Conservation (phyloP, 2,113 vertebrate genomes). For the Lamprotornis superbus region DNA sequence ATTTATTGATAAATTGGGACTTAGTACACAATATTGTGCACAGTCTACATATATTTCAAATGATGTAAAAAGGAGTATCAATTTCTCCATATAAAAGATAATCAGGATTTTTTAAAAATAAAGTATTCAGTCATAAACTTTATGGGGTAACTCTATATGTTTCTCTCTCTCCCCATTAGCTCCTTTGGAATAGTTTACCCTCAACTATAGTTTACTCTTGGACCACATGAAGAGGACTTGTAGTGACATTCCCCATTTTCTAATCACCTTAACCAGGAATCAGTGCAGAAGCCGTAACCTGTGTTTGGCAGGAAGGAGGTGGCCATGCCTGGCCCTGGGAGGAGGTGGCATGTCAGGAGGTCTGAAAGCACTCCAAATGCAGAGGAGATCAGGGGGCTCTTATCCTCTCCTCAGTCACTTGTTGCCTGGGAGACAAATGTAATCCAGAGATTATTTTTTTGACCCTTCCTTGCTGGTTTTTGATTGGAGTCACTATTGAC, state of each 20-base stretch:
- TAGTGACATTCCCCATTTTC: not conserved
- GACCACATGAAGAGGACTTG: not conserved
- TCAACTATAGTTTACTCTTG: not conserved
- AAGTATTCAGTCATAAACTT: not conserved
- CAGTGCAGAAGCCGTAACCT: not conserved
- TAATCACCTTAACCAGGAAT: not conserved
- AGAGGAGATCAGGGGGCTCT: not conserved
- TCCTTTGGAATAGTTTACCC: not conserved
- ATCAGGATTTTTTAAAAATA: not conserved
- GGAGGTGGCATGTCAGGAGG: not conserved
- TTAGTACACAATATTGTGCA: not conserved
- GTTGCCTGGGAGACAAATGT: slow-evolving; percentile 59
- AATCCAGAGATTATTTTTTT: not conserved
- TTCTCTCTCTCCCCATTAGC: not conserved
- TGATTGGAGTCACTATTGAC: slow-evolving; percentile 18
- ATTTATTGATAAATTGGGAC: not conserved
- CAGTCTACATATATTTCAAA: not conserved
- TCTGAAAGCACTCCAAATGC: not conserved
- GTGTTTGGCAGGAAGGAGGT: not conserved
- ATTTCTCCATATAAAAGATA: not conserved
- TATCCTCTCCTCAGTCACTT: not conserved
- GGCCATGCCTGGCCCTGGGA: not conserved
- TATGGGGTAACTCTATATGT: accelerated
- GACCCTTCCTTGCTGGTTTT: not conserved
- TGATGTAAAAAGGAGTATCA: not conserved